Conservation (phyloP, 2,797 vertebrate genomes). For the Sebastes glaucus region DNA sequence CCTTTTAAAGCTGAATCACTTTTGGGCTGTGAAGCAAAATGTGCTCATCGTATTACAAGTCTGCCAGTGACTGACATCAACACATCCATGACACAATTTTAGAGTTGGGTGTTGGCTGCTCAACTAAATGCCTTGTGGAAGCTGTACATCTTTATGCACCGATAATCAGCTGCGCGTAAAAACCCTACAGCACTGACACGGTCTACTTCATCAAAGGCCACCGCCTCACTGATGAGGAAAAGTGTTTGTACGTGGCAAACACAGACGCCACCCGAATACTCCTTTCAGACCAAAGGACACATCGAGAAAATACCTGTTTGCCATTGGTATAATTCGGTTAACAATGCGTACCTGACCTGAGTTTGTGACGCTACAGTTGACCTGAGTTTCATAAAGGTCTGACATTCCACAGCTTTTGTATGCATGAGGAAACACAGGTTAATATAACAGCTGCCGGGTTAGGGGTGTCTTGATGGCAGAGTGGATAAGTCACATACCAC, state of each 20-base stretch:
- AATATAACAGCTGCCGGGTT: background rate
- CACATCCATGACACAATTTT: background rate
- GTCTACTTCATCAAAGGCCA: background rate
- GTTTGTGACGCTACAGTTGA: background rate
- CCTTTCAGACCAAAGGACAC: background rate
- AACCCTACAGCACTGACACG: background rate
- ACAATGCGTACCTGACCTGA: background rate
- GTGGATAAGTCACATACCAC: background rate
- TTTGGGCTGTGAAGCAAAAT: background rate
- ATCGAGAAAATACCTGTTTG: background rate
- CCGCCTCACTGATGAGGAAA: background rate
- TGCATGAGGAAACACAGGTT: background rate
- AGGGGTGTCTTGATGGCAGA: background rate
- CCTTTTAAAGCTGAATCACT: background rate
- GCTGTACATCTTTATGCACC: background rate
- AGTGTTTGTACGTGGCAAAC: background rate
- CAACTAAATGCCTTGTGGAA: conserved; percentile 6
- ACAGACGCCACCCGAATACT: background rate
- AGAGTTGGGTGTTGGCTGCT: conserved; percentile 22
- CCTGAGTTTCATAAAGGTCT: background rate
- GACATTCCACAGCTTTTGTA: background rate
- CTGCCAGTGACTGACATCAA: conserved; percentile 7
- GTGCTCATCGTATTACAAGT: background rate
- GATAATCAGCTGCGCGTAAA: background rate
- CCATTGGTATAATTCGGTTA: background rate